Base-by-base conservation (phyloP, 1,140 invertebrate genomes). In the Cheumatopsyche charites region DNA sequence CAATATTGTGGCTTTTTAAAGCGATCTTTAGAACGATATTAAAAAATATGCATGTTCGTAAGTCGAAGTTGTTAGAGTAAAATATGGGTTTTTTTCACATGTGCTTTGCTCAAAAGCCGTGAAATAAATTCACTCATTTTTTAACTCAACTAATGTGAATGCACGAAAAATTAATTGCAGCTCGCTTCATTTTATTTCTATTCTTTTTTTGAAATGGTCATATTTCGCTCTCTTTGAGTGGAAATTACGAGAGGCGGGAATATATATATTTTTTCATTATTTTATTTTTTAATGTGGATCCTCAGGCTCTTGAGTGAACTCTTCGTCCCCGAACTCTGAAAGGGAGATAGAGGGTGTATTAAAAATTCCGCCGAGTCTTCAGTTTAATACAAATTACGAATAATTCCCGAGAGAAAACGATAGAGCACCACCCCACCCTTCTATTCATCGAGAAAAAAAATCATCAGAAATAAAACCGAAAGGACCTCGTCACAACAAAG, bases 301-400 rank as follows among this genome's bases (percentile, higher is more conserved):
- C 23, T 52, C 19, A 13, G 1, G 21, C 55, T 58, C 55, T 58
- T 12, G 9, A 58, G 55, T 4, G 63, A 19, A 47, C 63, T 66
- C 63, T 66, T 66, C 55, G 11, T 25, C 47, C 19, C 47, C 29
- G 29, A 62, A 29, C n/a, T 45, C 43, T 12, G 11, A 62, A 29
- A 63, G 21, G 1, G 63, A 58, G 19, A 58, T 58, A 26, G 66
- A 26, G 15, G 26, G 47, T 29, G 66, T 43, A 68, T 68, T 68
- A 68, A 68, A 68, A 68, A 55, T 68, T 68, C 25, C 47, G 66
- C 25, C n/a, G 66, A 68, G 47, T 55, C n/a, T 52, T 68, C 66
- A 55, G 2, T 68, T 68, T 55, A 41, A 55, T 36, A 68, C 17
- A 36, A 68, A 67, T 67, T 67, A 43, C 65, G 47, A 68, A 67